Base-by-base conservation (phyloP, 1,140 invertebrate genomes). In the Lanistes nyassanus region DNA sequence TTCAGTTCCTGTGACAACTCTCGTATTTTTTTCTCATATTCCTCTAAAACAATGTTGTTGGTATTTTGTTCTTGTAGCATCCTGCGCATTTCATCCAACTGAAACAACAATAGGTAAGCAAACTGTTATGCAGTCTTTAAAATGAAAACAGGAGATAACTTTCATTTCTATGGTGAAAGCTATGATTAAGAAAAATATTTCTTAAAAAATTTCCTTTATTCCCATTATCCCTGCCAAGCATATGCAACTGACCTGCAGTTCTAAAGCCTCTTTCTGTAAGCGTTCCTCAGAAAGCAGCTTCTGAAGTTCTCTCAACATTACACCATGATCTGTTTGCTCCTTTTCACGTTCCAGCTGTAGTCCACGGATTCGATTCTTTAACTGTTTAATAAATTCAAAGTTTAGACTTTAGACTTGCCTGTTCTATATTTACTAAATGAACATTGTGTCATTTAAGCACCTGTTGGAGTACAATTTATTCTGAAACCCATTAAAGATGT, bases 261-360 rank as follows among this genome's bases (percentile, higher is more conserved):
- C 92, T n/a, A 93, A 85, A 42, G 91, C 90, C 82, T 94, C 93
- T 84, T 92, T 93, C 4, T 86, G 83, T 70, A 89, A 90, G 37
- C 93, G 88, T 80, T 94, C 93, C 64, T 92, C 91, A 2, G 90
- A 87, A 29, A 94, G 84, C 11, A 93, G 83, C 83, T 92, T 92
- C 81, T 94, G 93, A 2, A 94, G 84, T 86, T 94, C 93, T 74
- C 92, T 91, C 60, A 92, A 89, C 92, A 94, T 94, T 9, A 93
- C 90, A 64, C 92, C 90, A 90, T 95, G 92, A 85, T 95, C 93
- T 73, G 91, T 92, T 75, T 94, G 93, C 85, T 95, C 94, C 82
- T 93, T 94, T 84, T 95, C 94, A 74, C 94, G 89, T 79, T 95
- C 94, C 81, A 94, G 92, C 55, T 94, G 92, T 83, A 95, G 89